These are phyloP conservation scores for Salvelinus namaycush DNA, from an alignment of 2,113 vertebrate genomes.

Conservation along the genomic window DNA sequence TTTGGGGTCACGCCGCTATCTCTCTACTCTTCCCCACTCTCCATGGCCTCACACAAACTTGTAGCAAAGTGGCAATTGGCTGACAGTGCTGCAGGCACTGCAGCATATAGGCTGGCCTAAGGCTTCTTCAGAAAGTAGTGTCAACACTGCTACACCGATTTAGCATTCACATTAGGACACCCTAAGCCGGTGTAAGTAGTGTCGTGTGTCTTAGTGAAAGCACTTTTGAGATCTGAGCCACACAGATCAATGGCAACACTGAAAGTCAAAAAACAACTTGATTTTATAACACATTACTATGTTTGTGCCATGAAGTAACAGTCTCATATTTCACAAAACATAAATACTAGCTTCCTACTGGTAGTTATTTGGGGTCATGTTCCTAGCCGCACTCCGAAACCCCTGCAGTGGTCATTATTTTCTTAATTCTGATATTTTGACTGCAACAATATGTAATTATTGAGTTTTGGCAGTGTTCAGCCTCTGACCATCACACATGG, in stretches of 20 bases:
- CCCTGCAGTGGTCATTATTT: not conserved
- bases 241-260: too few relatives aligned
- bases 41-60: not conserved
- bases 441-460: slow-evolving; percentile 46
- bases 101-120: not conserved
- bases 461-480: slow-evolving; percentile 39
- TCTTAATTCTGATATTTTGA: not conserved
- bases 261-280: too few relatives aligned
- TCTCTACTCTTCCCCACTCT: not conserved
- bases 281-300: too few relatives aligned
- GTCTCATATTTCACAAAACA: not conserved
- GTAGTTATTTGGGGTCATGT: not conserved
- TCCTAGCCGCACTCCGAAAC: not conserved
- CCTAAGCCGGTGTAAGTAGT: too few relatives aligned
- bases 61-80: too few relatives aligned
- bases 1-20: slow-evolving; percentile 2
- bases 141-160: not conserved
- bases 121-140: not conserved
- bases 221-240: not conserved
- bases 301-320: too few relatives aligned
- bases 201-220: too few relatives aligned
- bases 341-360: not conserved
- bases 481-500: slow-evolving; percentile 50
- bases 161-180: not conserved
- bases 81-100: too few relatives aligned